A percentile compares a stretch with the other conserved stretches of the same genome.
Conservation (phyloP, 2,888 invertebrate genomes). For the Hyalella azteca region DNA sequence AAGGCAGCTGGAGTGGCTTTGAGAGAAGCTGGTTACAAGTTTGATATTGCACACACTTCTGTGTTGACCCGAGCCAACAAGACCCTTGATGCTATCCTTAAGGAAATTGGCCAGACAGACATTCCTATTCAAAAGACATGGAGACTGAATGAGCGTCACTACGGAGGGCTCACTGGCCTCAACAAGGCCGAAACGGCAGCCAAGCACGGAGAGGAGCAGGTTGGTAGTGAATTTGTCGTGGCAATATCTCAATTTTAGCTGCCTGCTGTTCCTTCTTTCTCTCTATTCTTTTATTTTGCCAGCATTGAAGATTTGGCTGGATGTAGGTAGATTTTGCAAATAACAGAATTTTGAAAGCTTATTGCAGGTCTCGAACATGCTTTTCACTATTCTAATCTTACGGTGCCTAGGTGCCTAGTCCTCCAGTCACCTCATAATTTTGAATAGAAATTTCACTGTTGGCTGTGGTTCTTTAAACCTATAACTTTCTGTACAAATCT, state of each 20-base stretch:
- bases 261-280: no score
- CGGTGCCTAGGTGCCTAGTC: no score
- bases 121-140: conserved; percentile 76
- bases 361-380: no score
- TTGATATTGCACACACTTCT: conserved; percentile 83
- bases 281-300: no score
- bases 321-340: no score
- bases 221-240: neutral
- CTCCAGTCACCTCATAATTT: no score
- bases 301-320: no score
- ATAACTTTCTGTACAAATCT: no score
- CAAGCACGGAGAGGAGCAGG: conserved; percentile 60
- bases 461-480: no score
- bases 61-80: conserved; percentile 78
- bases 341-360: no score
- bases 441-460: no score
- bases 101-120: conserved; percentile 72
- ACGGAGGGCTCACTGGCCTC: conserved; percentile 83
- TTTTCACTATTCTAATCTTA: no score
- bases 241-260: neutral
- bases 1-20: conserved; percentile 75
- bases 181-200: conserved; percentile 85
- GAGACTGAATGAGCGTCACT: conserved; percentile 87
- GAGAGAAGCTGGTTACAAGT: conserved; percentile 73
- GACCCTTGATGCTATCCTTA: conserved; percentile 72